A percentile compares a stretch with the other conserved stretches of the same genome.
Conservation (phyloP, 2,888 invertebrate genomes). For the Syrista parreyssii region DNA sequence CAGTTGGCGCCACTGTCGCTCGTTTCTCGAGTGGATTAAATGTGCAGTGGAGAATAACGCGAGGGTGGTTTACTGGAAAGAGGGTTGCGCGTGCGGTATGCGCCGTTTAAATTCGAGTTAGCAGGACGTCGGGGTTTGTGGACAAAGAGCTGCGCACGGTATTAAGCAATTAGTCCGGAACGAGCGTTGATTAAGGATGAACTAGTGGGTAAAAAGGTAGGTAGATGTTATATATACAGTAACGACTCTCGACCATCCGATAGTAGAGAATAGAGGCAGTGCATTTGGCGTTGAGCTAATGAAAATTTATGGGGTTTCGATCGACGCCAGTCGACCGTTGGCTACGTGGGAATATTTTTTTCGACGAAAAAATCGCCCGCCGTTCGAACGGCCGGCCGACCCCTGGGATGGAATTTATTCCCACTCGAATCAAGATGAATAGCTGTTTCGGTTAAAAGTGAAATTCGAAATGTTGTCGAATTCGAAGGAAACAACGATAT, state of each 20-base stretch:
- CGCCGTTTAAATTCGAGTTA: conserved; percentile 53
- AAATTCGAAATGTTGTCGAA: background rate
- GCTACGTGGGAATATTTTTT: conserved; percentile 18
- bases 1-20: background rate
- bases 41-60: background rate
- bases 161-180: conserved; percentile 54
- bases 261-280: background rate
- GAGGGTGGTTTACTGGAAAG: background rate
- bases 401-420: background rate
- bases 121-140: conserved; percentile 37
- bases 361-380: background rate
- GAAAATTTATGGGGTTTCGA: conserved; percentile 35
- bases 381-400: background rate
- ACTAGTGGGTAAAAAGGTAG: background rate
- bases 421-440: background rate
- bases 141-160: conserved; percentile 48
- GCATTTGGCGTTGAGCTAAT: conserved; percentile 25
- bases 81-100: conserved; percentile 10
- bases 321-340: conserved; percentile 30
- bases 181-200: conserved; percentile 50
- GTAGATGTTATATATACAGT: background rate
- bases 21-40: background rate
- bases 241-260: background rate
- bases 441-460: background rate
- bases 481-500: background rate